Evolutionary conservation across 1,140 invertebrate genomes (phyloP), one percentile per base, ranked within the genome.

Genomic region (Drosophila guanche): DNA sequence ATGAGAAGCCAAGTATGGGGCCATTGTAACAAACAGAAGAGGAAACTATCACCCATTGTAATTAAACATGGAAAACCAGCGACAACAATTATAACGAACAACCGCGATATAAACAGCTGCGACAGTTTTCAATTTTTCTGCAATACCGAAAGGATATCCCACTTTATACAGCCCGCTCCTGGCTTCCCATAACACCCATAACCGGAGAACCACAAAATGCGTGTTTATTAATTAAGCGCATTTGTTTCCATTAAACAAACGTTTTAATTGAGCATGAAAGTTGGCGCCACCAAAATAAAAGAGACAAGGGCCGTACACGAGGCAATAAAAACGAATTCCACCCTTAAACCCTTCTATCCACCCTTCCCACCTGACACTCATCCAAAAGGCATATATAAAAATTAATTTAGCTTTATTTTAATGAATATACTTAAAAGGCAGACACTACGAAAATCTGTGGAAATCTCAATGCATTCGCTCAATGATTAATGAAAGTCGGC

Each of bases 221-320:
- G 79, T 90, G 89, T 90, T 90, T 90, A 90, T 90, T 90, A 90
- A 90, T 90, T 90, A 90, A 90, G 89, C 86, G 85, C 89, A 90
- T 90, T 90, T 90, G 79, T 90, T 90, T 90, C 84, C 89, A 90
- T 90, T 90, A 90, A 90, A 85, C 77, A 85, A 90, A 85, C 88
- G 79, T 81, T 90, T 90, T 90, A 90, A 90, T 90, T 90, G 88
- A 90, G 88, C 83, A 90, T 90, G 84, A 90, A 89, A 90, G 70
- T 81, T 89, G 89, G 70, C 83, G 89, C 79, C 88, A 48, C 25
- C 47, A 45, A 73, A 69, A 72, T 65, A 45, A 75, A 45, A 73
- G 79, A 77, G 73, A 74, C 76, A 77, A 47, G 54, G 33, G 58
- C 71, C 75, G 85, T 79, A 79, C 66, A 76, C 70, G 61, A 33